These are phyloP conservation scores for Acanthacorydalis orientalis DNA, from an alignment of 2,888 invertebrate species.

Conservation along the genomic window DNA sequence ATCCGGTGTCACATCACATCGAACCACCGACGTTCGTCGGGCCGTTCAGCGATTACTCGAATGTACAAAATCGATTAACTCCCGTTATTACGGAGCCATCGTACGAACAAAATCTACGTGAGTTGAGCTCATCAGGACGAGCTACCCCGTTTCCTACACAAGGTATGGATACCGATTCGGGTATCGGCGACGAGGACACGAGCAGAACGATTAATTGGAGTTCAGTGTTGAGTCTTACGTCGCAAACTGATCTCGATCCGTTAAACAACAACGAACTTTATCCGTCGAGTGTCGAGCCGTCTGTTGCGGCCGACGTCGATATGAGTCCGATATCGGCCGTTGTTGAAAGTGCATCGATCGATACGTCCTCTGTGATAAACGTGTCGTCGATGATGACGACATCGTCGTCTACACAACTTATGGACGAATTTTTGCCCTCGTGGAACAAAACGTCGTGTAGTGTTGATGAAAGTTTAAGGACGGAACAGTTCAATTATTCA, in stretches of 20 bases:
- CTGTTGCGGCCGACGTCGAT: conserved; percentile 40
- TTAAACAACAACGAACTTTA: conserved; percentile 65
- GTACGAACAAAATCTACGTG: conserved; percentile 28
- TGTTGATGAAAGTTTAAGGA: conserved; percentile 6
- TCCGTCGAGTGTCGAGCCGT: conserved; percentile 40
- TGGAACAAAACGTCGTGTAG: conserved; percentile 6
- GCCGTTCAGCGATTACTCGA: conserved; percentile 10
- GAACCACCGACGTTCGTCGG: conserved; percentile 1
- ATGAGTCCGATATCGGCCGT: conserved; percentile 20
- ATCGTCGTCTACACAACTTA: conserved; percentile 2
- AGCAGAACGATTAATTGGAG: conserved; percentile 81
- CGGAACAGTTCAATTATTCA: conserved; percentile 1
- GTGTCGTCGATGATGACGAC: conserved; percentile 16
- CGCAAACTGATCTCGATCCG: conserved; percentile 72
- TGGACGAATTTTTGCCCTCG: conserved; percentile 6
- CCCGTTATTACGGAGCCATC: conserved; percentile 12
- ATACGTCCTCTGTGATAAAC: conserved; percentile 8
- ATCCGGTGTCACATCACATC: conserved; percentile 6
- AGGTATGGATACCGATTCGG: conserved; percentile 49
- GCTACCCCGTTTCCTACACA: conserved; percentile 50
- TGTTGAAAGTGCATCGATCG: conserved; percentile 9
- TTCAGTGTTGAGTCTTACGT: conserved; percentile 72
- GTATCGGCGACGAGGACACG: conserved; percentile 57
- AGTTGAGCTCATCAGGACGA: conserved; percentile 36
- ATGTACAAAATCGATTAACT: conserved; percentile 8